Percentiles rank a stretch among this genome's conserved stretches.
Evolutionary conservation across 1,140 invertebrate genomes (phyloP).

Genomic region (Monomorium pharaonis): DNA sequence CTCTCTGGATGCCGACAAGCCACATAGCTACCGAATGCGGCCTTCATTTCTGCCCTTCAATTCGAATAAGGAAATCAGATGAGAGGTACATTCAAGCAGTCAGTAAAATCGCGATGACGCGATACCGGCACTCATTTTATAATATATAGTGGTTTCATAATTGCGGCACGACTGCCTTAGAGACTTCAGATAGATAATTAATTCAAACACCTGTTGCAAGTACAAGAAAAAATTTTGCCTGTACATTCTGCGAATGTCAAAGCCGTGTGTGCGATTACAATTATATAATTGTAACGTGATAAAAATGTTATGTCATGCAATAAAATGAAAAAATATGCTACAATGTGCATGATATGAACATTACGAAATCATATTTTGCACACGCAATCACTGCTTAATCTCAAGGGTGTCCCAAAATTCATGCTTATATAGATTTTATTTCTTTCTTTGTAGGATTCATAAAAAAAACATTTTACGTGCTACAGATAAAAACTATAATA

Average conservation of each 20-base stretch:
- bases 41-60: neutral
- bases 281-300: neutral
- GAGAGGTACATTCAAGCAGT: neutral
- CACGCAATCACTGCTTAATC: neutral
- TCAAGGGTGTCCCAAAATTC: neutral
- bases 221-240: neutral
- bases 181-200: neutral
- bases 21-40: too few species aligned
- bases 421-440: neutral
- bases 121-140: neutral
- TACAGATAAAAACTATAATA: neutral
- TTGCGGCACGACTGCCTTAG: neutral
- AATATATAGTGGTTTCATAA: neutral
- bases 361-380: neutral
- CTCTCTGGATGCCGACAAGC: too few species aligned
- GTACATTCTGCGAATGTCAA: neutral
- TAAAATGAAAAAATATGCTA: neutral
- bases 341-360: neutral
- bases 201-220: conserved; percentile 1
- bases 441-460: too few species aligned
- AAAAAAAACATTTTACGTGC: neutral
- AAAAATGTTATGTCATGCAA: neutral
- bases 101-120: neutral
- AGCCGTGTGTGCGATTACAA: neutral
- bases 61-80: neutral